phyloP scores from a whole-genome alignment of 1,140 invertebrate genomes.

The Cylas formicarius region DNA sequence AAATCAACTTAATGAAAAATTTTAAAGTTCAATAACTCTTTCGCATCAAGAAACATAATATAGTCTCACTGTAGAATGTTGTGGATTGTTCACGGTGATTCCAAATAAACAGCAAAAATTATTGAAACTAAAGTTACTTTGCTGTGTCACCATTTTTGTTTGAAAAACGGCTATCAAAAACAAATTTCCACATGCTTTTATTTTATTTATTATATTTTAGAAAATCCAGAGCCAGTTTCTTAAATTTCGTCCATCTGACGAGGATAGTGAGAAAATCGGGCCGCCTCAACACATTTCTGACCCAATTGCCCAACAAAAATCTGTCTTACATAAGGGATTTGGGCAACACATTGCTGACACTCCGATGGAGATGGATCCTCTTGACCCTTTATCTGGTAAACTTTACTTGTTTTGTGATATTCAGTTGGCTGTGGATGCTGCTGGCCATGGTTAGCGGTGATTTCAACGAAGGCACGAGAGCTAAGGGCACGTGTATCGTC shows the following conservation, averaged over 20 bases:
- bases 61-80: too few relatives aligned
- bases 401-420: conserved; percentile 27
- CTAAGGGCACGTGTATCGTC: conserved; percentile 21
- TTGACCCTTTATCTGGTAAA: conserved; percentile 42
- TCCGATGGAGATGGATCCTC: conserved; percentile 55
- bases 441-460: conserved; percentile 30
- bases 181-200: too few relatives aligned
- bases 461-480: conserved; percentile 14
- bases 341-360: conserved; percentile 54
- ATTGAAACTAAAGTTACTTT: too few relatives aligned
- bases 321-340: conserved; percentile 51
- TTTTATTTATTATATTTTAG: too few relatives aligned
- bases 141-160: too few relatives aligned
- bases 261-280: conserved; percentile 31
- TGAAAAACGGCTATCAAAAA: too few relatives aligned
- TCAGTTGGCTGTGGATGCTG: conserved; percentile 31
- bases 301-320: conserved; percentile 25
- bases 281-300: conserved; percentile 25
- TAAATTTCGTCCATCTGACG: conserved; percentile 14
- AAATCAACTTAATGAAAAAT: too few relatives aligned
- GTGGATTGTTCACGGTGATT: too few relatives aligned
- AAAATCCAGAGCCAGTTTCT: conserved; percentile 14
- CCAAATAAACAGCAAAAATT: too few relatives aligned
- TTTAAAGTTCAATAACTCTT: too few relatives aligned
- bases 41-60: too few relatives aligned